These are phyloP conservation scores for Meliscaeva auricollis DNA, from an alignment of 2,888 invertebrate species.

Conservation along the genomic window DNA sequence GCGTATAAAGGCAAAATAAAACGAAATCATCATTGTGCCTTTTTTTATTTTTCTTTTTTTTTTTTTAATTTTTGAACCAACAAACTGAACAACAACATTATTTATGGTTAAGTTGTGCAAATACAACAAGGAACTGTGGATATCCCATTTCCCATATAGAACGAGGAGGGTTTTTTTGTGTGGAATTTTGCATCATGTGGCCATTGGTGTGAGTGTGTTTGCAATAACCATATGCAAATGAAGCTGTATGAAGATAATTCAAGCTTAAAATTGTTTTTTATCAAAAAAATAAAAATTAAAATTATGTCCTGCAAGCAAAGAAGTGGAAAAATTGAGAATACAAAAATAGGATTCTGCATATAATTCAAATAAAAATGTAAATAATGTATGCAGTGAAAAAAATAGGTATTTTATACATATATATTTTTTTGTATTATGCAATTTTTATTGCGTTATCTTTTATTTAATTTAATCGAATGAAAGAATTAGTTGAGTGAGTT, in stretches of 20 bases:
- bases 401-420: neutral
- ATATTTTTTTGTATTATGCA: neutral
- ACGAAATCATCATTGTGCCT: neutral
- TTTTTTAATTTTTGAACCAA: constrained; percentile 24
- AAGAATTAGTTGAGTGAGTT: neutral
- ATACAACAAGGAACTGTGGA: constrained; percentile 27
- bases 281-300: constrained; percentile 23
- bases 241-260: constrained; percentile 52
- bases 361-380: constrained; percentile 20
- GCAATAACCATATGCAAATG: constrained; percentile 66
- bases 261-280: constrained; percentile 50
- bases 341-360: constrained; percentile 3
- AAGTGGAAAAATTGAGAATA: neutral
- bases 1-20: constrained; percentile 22
- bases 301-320: constrained; percentile 14
- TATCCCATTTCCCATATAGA: neutral
- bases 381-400: neutral
- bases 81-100: constrained; percentile 56
- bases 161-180: neutral
- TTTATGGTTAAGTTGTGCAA: constrained; percentile 67
- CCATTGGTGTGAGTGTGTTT: constrained; percentile 15
- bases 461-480: neutral
- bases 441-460: neutral
- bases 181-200: constrained; percentile 31
- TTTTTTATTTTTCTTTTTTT: constrained; percentile 3